Base-by-base conservation (phyloP, 2,797 vertebrate genomes). In the Enteromius treurensis region DNA sequence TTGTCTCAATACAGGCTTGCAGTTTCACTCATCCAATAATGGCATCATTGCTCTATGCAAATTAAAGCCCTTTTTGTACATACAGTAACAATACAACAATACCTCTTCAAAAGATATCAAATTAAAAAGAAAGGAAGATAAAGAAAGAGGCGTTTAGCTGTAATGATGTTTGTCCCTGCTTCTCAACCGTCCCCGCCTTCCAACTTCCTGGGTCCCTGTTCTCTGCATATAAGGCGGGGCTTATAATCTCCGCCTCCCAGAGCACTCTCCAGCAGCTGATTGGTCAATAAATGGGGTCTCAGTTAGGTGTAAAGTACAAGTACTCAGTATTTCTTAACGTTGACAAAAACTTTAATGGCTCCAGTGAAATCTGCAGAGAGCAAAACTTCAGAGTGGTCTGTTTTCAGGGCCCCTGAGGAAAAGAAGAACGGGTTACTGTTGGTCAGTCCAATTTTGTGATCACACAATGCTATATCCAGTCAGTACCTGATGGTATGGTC, bases 341-440 rank as follows among this genome's bases (percentile, higher is more conserved):
- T 99, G 91, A 98, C 95, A 91, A 99, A 99, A 91, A 99, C 98
- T 93, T 99, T 99, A 94, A 99, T 99, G 91, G 98, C 98, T 90
- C 98, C 98, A 21, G 98, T 99, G 91, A 99, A 99, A 92, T 99
- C 98, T 1, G 98, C 98, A 0, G 98, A 99, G 47, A 99, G 96
- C 84, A 99, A 95, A 89, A 99, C 97, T 93, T 99, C 98, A 0
- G 96, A 95, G 92, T 97, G 97, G 88, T 98, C 97, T 0, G 95
- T 96, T 95, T 99, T 99, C 84, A 97, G 90, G 80, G 96, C 96
- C 90, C 98, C 98, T 99, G 90, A 74, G 86, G 81, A 83, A 76
- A 1, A 29, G 10, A 51, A 89, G 15, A 37, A 34, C 9, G 7
- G 19, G 53, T 45, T 67, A 53, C 8, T 75, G 55, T 47, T 53